Percentiles rank a stretch among this genome's conserved stretches.
Conservation (phyloP, 2,888 invertebrate species). For the Brachyptera putata region DNA sequence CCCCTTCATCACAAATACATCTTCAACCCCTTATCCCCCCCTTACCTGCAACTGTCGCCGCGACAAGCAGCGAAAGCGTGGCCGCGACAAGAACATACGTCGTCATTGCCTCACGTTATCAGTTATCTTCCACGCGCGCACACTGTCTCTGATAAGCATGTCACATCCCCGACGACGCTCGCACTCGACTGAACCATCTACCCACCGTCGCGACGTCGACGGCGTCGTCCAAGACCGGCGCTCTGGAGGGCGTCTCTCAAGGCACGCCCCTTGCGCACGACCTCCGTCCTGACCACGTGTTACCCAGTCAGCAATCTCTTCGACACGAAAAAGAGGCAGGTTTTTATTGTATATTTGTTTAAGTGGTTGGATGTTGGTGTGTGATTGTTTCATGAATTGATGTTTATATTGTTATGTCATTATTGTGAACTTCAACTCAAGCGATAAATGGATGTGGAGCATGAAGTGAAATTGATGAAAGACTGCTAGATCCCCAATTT, state of each 20-base stretch:
- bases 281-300: not conserved
- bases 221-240: not conserved
- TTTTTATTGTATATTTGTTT: too few relatives aligned
- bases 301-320: conserved; percentile 1
- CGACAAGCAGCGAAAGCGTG: not conserved
- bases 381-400: too few relatives aligned
- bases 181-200: not conserved
- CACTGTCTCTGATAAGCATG: not conserved
- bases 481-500: too few relatives aligned
- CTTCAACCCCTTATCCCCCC: not conserved
- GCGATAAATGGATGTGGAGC: too few relatives aligned
- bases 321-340: too few relatives aligned
- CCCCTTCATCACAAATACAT: too few relatives aligned
- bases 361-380: too few relatives aligned
- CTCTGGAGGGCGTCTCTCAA: not conserved
- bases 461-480: too few relatives aligned
- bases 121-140: not conserved
- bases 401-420: too few relatives aligned
- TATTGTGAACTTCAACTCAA: too few relatives aligned
- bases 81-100: not conserved
- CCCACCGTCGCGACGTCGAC: not conserved
- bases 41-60: not conserved
- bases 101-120: not conserved
- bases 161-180: not conserved
- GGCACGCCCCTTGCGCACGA: conserved; percentile 6